Percentiles rank a stretch among this genome's conserved stretches.
Conservation (phyloP, 2,113 vertebrate species). For the Nerophis ophidion region DNA sequence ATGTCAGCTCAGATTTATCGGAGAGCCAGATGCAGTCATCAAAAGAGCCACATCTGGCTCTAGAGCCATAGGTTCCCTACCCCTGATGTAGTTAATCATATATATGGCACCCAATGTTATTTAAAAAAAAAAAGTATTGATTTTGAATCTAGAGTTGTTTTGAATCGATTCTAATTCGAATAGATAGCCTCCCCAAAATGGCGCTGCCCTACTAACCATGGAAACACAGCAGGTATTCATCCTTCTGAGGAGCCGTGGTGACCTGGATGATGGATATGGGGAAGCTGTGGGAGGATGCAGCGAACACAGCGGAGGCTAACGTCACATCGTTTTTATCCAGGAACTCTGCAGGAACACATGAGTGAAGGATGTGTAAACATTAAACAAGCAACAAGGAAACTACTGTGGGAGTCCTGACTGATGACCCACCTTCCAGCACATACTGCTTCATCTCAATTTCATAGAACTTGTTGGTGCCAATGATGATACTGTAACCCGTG, state of each 20-base stretch:
- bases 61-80: too few species aligned
- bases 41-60: too few species aligned
- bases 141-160: too few species aligned
- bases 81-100: too few species aligned
- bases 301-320: constrained; percentile 91
- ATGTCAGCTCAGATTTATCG: too few species aligned
- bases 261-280: constrained; percentile 96
- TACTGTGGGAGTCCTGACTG: background rate
- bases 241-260: constrained; percentile 86
- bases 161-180: too few species aligned
- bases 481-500: constrained; percentile 95
- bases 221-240: constrained; percentile 97
- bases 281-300: constrained; percentile 94
- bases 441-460: constrained; percentile 99
- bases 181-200: too few species aligned
- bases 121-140: too few species aligned
- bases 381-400: background rate
- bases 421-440: constrained; percentile 83
- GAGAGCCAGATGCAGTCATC: too few species aligned
- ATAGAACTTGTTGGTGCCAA: constrained; percentile 98
- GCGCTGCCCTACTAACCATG: constrained; percentile 74
- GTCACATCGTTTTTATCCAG: constrained; percentile 97
- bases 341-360: constrained; percentile 76
- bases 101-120: too few species aligned
- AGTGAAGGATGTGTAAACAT: constrained; percentile 9